Evolutionary conservation across 2,888 invertebrate species (phyloP), one percentile per base, ranked within the genome.

Genomic region (Plemyria rubiginata): DNA sequence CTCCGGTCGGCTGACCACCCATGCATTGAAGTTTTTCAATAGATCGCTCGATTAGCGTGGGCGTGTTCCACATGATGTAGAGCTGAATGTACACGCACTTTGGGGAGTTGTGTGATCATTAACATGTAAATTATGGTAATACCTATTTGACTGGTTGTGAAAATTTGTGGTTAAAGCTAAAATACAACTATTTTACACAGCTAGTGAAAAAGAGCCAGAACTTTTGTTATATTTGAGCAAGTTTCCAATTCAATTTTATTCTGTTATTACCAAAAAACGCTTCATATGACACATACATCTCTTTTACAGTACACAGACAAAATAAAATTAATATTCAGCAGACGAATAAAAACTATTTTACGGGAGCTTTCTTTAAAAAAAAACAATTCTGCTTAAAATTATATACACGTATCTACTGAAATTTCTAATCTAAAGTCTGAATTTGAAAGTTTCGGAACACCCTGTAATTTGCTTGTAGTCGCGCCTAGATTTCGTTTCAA

Each of bases 1-100:
- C 29, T 61, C 12, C 67, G 70, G 49, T 66, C 60, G 12, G 50
- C 57, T 69, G 67, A 50, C 57, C 69, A 61, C 56, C 62, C 57
- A 62, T 54, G 58, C 66, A 70, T 65, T 71, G 72, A 70, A 67
- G 66, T 71, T 70, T 72, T 72, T 72, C 71, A 74, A 76, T 75
- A 70, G 72, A 65, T 43, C 64, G 64, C 65, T 66, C 73, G 72
- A 72, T 76, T 74, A 75, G 66, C 64, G 56, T 68, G 54, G 66
- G 67, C 66, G 71, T 65, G 68, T 53, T 46, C 50, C 48, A 50
- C 38, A 28, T 60, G 16, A 64, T 64, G 53, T 50, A 28, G 29
- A 60, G 28, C 29, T 28, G 40, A 54, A 59, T 55, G 29, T n/a
- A 43, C 43, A 51, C 13, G 16, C 45, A 49, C 56, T 57, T 54